These are phyloP conservation scores for Drosophila azteca DNA, from an alignment of 1,140 invertebrate species.

Conservation along the genomic window DNA sequence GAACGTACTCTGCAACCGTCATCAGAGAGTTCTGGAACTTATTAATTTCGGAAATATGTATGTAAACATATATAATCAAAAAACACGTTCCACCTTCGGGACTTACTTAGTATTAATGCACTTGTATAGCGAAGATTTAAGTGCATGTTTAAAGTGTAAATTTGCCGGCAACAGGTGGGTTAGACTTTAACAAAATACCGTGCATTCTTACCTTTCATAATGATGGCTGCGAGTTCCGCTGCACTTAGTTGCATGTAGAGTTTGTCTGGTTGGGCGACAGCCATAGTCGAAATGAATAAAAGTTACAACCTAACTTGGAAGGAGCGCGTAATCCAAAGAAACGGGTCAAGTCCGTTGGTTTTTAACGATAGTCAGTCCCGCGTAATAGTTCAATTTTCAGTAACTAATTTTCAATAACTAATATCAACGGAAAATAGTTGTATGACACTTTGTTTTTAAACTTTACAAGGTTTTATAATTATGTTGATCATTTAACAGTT, in stretches of 20 bases:
- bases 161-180: constrained; percentile 41
- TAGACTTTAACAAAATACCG: constrained; percentile 5
- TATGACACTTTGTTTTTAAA: constrained; percentile 19
- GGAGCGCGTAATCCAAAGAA: constrained; percentile 68
- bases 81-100: not conserved
- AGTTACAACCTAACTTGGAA: constrained; percentile 6
- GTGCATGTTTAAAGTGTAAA: not conserved
- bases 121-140: no score
- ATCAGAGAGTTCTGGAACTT: no score
- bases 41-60: not conserved
- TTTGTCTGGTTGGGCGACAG: constrained; percentile 48
- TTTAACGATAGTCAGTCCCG: constrained; percentile 15
- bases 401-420: constrained; percentile 32
- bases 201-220: constrained; percentile 77
- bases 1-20: no score
- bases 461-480: no score
- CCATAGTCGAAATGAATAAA: constrained; percentile 42
- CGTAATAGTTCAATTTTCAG: constrained; percentile 25
- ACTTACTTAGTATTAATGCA: not conserved
- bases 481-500: constrained; percentile 12
- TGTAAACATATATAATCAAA: not conserved
- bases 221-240: constrained; percentile 75
- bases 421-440: constrained; percentile 20
- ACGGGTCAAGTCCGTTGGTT: not conserved
- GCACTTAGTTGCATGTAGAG: constrained; percentile 78